Evolutionary conservation across 2,113 vertebrate genomes (phyloP).

Genomic region (Heterotis niloticus): DNA sequence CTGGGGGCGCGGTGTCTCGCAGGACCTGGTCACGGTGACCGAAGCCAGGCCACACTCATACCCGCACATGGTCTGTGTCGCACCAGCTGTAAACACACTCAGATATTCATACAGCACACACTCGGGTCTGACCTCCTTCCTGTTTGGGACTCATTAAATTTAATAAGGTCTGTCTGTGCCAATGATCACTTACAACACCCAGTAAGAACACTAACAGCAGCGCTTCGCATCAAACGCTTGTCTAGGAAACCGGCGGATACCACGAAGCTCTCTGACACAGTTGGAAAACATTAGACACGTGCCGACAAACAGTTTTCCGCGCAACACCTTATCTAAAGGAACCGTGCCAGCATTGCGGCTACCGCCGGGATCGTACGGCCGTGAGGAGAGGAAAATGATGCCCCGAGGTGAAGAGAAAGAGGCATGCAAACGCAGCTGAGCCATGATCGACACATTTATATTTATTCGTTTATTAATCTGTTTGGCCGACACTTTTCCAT

Average conservation of each 20-base stretch:
- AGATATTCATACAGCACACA: constrained; percentile 51
- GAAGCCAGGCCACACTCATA: constrained; percentile 45
- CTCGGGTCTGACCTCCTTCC: constrained; percentile 48
- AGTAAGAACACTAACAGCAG: constrained; percentile 30
- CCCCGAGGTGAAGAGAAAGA: background rate
- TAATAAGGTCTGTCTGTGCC: constrained; percentile 32
- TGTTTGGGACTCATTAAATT: constrained; percentile 35
- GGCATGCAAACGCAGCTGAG: background rate
- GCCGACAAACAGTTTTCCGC: background rate
- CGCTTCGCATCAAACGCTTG: background rate
- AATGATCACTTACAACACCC: constrained; percentile 45
- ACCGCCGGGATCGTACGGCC: background rate
- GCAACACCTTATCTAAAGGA: background rate
- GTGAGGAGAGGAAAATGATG: too few relatives aligned
- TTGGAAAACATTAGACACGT: background rate
- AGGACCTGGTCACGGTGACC: constrained; percentile 31
- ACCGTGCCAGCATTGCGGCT: background rate
- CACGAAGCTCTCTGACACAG: background rate
- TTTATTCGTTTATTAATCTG: too few relatives aligned
- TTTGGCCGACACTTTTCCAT: too few relatives aligned
- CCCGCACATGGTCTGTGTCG: background rate
- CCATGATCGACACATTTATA: background rate
- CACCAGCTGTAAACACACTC: constrained; percentile 51
- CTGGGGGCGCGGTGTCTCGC: background rate
- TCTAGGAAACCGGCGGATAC: background rate